Conservation (phyloP, 2,888 invertebrate genomes). For the Oasisia sp. region DNA sequence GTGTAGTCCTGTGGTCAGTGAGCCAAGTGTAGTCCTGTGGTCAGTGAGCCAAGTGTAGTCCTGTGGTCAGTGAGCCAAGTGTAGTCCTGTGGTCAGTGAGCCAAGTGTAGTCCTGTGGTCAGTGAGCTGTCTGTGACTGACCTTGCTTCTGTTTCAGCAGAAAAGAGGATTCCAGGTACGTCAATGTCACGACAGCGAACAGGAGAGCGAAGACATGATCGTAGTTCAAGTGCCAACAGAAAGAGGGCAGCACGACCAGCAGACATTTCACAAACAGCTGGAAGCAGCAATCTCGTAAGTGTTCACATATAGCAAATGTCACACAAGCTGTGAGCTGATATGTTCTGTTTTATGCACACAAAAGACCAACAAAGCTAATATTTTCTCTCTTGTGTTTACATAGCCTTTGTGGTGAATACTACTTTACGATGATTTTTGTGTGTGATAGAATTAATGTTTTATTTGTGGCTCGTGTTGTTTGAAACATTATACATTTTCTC, state of each 20-base stretch:
- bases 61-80: not conserved
- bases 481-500: too few species aligned
- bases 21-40: not conserved
- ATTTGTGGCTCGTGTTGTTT: too few species aligned
- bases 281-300: not conserved
- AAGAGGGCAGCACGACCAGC: not conserved
- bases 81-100: not conserved
- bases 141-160: not conserved
- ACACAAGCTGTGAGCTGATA: too few species aligned
- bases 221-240: not conserved
- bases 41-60: not conserved
- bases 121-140: not conserved
- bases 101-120: not conserved
- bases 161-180: not conserved
- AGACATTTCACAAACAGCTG: not conserved
- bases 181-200: not conserved
- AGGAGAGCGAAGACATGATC: not conserved
- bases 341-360: too few species aligned
- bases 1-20: not conserved
- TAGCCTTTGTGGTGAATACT: too few species aligned
- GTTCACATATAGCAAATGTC: too few species aligned
- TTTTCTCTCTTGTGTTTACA: too few species aligned
- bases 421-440: too few species aligned
- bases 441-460: too few species aligned
- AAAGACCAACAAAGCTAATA: too few species aligned